Evolutionary conservation across 92 coral and sea anemone species (phyloP), one percentile per base, ranked within the genome.

Genomic region (Epizoanthus rinbou): DNA sequence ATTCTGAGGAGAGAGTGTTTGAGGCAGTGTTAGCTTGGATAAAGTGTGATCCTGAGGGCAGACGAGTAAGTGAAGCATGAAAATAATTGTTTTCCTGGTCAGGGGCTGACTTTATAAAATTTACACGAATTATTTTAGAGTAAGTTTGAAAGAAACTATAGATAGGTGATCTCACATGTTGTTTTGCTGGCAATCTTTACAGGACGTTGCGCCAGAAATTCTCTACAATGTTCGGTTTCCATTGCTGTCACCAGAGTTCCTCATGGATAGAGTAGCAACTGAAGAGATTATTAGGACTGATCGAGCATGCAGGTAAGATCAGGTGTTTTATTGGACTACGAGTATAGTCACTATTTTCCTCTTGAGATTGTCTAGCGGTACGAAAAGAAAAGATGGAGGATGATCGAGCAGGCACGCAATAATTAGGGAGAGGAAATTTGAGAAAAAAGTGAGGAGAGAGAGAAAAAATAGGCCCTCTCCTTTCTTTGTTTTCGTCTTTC

Each of bases 1-100:
- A 88, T 21, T 92, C 97, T 35, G 99, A 97, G 82, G 98, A 97
- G 81, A 83, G 99, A 57, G 99, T 90, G 15, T 97, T 89, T 86
- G 99, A 97, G 80, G 99, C 99, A 67, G 99, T 91, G 3, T 66
- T 97, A 86, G 99, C 99, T 0, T 97, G 99, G 99, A 89, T 97
- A 71, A 94, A 97, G 66, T 90, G 84, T 85, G 98, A 94, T 74
- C 73, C 81, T 11, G 94, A 90, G 19, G 83, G 75, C 5, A 88
- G 98, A 90, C 84, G 82, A 86, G 98, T 95, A 70, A 60, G 80
- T 74, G 71, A 10, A 53, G 14, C 39, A 28, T 8, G 54, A 23
- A 16, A 37, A 37, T 37, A 37, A 37, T 37, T 37, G 43, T 3
- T 37, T 37, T 28, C 31, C 31, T 28, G 31, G n/a, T n/a, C n/a